Percentiles rank a stretch among this genome's conserved stretches.
phyloP scores from a whole-genome alignment of 2,113 vertebrate genomes.

The Megaceryle torquata region DNA sequence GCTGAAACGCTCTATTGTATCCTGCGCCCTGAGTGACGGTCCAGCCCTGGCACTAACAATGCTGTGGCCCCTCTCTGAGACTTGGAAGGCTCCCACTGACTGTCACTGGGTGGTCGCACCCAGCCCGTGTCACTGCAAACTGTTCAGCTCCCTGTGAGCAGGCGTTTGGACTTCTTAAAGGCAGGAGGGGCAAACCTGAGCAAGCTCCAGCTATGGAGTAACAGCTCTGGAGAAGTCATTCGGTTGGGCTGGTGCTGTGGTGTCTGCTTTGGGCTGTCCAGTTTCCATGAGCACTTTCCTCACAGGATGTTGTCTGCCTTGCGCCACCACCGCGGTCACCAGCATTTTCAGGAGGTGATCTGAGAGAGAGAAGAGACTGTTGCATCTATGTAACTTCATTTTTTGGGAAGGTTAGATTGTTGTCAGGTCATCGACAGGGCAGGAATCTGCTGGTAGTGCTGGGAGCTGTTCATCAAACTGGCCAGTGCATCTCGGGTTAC shows the following conservation, averaged over 20 bases:
- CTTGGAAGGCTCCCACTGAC: background rate
- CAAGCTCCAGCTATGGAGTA: background rate
- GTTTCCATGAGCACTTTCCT: background rate
- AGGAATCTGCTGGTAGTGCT: background rate
- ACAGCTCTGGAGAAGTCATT: background rate
- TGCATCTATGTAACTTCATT: background rate
- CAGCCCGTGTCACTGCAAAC: background rate
- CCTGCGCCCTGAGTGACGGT: background rate
- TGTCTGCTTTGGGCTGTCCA: background rate
- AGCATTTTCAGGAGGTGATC: background rate
- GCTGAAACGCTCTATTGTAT: constrained; percentile 39
- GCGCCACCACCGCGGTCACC: rapidly evolving
- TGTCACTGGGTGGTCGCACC: constrained; percentile 3
- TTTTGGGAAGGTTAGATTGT: background rate
- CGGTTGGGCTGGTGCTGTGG: background rate
- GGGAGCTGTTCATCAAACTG: background rate
- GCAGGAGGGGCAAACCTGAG: background rate
- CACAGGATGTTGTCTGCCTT: rapidly evolving
- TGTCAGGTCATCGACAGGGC: background rate
- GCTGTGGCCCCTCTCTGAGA: background rate
- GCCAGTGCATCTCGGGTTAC: background rate
- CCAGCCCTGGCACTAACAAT: background rate
- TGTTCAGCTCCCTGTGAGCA: rapidly evolving
- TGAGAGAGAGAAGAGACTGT: background rate
- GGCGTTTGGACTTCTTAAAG: background rate